Evolutionary conservation across 2,113 vertebrate species (phyloP), one percentile per base, ranked within the genome.

Genomic region (Malurus cyaneus): DNA sequence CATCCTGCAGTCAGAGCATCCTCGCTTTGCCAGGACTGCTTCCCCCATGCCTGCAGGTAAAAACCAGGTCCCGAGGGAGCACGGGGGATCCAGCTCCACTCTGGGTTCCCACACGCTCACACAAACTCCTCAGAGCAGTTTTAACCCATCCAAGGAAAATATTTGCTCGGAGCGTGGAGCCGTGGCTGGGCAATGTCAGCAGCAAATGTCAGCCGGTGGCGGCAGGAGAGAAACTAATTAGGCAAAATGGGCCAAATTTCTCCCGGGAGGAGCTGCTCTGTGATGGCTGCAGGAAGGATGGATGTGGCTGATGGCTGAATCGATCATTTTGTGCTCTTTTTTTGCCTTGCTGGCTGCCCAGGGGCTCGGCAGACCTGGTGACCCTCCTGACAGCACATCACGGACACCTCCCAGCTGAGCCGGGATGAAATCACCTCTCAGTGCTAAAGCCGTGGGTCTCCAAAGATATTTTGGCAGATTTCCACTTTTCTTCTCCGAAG

Each of bases 131-230:
- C 1, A 0, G 66, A 80, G 70, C 81, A 32, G 17, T 26, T 92
- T 90, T 83, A 32, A 80, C 67, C 82, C 57, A 28, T 95, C 96
- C 96, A 96, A 97, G 70, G 57, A 82, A 94, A 97, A 97, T 94
- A 95, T 97, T 97, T 94, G 80, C 86, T 84, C 13, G 18, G 92
- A 88, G 86, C 4, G 1, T 7, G 79, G 21, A 88, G 91, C 79
- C 0, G 3, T 0, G 46, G 60, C 93, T 88, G 94, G 92, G 79
- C 83, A 94, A 80, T 61, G 25, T 96, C 95, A 96, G 89, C 94
- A 69, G 84, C 81, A 31, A 92, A 81, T 88, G 94, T 94, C 94
- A 95, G 86, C 6, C 21, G 74, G 64, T 4, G 73, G 56, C 19
- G 56, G 92, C 50, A 64, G 69, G 70, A 73, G 29, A 67, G 71